Base-by-base conservation (phyloP, 2,113 vertebrate genomes). In the Ailuropoda melanoleuca region DNA sequence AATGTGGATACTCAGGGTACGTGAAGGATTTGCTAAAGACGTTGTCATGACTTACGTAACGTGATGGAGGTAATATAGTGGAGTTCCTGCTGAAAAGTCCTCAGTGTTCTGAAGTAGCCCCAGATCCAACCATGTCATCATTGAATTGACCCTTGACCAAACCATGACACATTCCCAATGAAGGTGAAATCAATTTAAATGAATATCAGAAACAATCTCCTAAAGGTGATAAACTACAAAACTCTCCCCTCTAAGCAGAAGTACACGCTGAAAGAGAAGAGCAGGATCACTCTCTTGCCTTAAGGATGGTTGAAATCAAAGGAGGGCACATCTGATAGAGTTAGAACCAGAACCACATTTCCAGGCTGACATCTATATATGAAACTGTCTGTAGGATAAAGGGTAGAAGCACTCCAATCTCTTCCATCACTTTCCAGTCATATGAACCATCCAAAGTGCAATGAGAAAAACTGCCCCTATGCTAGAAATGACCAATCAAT, bases 21-120 rank as follows among this genome's bases (percentile, higher is more conserved):
- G 58, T 56, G 64, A 97, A 43, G 58, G 60, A 95, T 94, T 93
- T 93, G n/a, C 43, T 96, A 77, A 95, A 98, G 85, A 70, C 4
- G 4, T 34, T 87, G 11, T 31, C 46, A 15, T 94, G 39, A 86
- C 34, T n/a, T 39, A 74, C 10, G 26, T 93, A 37, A 89, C 10
- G 18, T 55, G 15, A 80, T 15, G 12, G 34, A 80, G 74, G 24
- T 62, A n/a, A 58, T 43, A n/a, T 18, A 34, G 9, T 85, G 56
- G 37, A 77, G 21, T 23, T 83, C 46, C 24, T 90, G 48, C 17
- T 60, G 34, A 88, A 91, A 87, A 90, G 55, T 75, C 18, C 34
- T 74, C 37, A 34, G 18, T 72, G 68, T 86, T 68, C 90, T 93
- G n/a, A 97, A 15, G 46, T 50, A 78, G 29, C 66, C 64, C 56